phyloP scores from a whole-genome alignment of 2,797 vertebrate genomes.

The Aplochiton taeniatus region DNA sequence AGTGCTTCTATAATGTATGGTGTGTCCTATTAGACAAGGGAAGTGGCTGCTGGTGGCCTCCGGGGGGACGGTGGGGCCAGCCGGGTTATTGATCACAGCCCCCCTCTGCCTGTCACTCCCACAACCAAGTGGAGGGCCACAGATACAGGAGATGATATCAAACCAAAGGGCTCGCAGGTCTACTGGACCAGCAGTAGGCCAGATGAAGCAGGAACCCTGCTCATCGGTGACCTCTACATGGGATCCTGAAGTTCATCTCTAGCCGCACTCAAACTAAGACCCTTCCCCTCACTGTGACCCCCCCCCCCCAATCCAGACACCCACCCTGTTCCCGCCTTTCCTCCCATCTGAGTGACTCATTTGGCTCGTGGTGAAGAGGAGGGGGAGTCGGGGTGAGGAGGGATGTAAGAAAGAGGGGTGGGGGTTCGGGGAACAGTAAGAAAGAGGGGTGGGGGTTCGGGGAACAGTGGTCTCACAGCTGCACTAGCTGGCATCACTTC shows the following conservation, averaged over 20 bases:
- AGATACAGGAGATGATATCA: conserved; percentile 59
- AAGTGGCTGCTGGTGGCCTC: conserved; percentile 22
- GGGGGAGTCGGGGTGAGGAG: conserved; percentile 55
- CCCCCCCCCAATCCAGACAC: conserved; percentile 49
- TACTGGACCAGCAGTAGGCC: conserved; percentile 57
- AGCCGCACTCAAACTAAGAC: conserved; percentile 66
- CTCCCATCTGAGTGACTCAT: conserved; percentile 68
- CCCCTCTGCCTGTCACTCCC: conserved; percentile 42
- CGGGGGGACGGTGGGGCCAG: conserved; percentile 19
- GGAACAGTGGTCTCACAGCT: conserved; percentile 76
- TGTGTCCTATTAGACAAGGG: conserved; percentile 39
- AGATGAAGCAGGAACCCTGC: conserved; percentile 57
- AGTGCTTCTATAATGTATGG: conserved; percentile 35
- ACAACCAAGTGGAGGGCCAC: conserved; percentile 35
- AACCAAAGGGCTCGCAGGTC: conserved; percentile 39
- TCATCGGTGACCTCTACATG: conserved; percentile 74
- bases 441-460: conserved; percentile 63
- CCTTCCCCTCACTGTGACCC: conserved; percentile 31
- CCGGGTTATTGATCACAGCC: conserved; percentile 60
- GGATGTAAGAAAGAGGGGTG: conserved; percentile 61
- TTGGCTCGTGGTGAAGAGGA: conserved; percentile 68
- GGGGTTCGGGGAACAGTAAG: conserved; percentile 49
- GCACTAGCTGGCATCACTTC: conserved; percentile 75
- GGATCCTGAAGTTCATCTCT: conserved; percentile 75
- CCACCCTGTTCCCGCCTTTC: conserved; percentile 61